Conservation (phyloP, 2,113 vertebrate species). For the Rhineura floridana region DNA sequence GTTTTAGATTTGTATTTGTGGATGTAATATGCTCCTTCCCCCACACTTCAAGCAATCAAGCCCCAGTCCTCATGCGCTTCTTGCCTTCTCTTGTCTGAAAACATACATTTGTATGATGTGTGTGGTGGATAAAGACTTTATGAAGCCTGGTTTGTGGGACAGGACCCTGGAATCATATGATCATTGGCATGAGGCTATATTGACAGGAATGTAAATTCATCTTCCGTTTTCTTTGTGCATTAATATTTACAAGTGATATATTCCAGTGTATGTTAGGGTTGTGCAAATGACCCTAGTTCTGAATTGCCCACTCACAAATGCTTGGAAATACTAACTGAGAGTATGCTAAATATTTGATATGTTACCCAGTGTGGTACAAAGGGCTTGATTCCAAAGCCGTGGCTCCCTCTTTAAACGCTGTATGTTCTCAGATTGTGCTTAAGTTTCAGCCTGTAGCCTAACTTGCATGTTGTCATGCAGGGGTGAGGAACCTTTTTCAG, state of each 20-base stretch:
- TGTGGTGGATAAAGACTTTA: background rate
- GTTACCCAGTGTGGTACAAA: background rate
- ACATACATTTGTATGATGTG: background rate
- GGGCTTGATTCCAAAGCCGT: background rate
- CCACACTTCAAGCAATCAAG: background rate
- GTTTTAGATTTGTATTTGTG: too few relatives aligned
- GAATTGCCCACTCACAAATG: background rate
- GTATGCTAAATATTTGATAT: background rate
- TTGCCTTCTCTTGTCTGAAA: background rate
- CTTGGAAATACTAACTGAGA: background rate
- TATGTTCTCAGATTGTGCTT: slow-evolving; percentile 16
- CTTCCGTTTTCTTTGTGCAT: background rate
- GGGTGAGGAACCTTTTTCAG: too few relatives aligned
- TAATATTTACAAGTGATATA: background rate
- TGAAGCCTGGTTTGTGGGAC: too few relatives aligned
- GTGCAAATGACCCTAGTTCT: background rate
- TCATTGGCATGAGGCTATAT: background rate
- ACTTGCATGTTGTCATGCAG: background rate
- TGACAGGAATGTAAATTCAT: background rate
- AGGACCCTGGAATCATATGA: background rate
- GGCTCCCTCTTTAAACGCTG: background rate
- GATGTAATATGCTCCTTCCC: background rate
- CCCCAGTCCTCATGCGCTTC: background rate
- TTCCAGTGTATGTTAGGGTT: background rate
- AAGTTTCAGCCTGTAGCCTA: background rate